Evolutionary conservation across 30 jellyfish, hydroid and myxozoan genomes (phyloP).

Genomic region (Sanderia malayensis): DNA sequence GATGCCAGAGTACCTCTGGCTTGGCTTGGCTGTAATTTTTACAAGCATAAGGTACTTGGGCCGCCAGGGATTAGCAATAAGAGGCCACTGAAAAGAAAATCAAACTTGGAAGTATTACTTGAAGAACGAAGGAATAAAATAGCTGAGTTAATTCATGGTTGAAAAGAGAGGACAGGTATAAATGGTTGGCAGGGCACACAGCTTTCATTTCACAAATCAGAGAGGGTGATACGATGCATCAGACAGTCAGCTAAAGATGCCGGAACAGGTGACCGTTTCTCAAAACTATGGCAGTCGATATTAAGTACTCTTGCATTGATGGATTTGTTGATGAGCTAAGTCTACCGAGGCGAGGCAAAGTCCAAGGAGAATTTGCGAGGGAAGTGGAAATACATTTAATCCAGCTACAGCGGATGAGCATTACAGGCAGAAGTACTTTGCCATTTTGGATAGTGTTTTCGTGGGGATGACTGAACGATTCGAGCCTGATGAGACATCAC

Average conservation of each 20-base stretch:
- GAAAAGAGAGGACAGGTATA: constrained; percentile 42
- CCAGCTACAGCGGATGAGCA: constrained; percentile 41
- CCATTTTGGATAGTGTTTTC: constrained; percentile 5
- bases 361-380: constrained; percentile 31
- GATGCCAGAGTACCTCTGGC: constrained; percentile 24
- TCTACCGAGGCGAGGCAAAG: constrained; percentile 26
- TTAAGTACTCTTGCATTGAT: constrained; percentile 20
- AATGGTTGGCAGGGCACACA: constrained; percentile 53
- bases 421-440: constrained; percentile 10
- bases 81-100: constrained; percentile 16
- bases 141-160: constrained; percentile 43
- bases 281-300: constrained; percentile 21
- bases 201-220: constrained; percentile 30
- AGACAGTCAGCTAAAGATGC: not conserved
- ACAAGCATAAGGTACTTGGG: constrained; percentile 38
- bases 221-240: too few relatives aligned
- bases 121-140: constrained; percentile 34
- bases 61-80: constrained; percentile 47
- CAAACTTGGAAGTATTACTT: constrained; percentile 34
- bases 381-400: constrained; percentile 15
- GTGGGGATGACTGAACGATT: constrained; percentile 47
- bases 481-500: constrained; percentile 45
- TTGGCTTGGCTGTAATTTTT: constrained; percentile 26
- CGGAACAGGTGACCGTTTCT: not conserved
- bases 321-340: constrained; percentile 35